Percentiles rank a stretch among this genome's conserved stretches.
These are phyloP conservation scores for Mythimna loreyi DNA, from an alignment of 2,888 invertebrate genomes.

Conservation along the genomic window DNA sequence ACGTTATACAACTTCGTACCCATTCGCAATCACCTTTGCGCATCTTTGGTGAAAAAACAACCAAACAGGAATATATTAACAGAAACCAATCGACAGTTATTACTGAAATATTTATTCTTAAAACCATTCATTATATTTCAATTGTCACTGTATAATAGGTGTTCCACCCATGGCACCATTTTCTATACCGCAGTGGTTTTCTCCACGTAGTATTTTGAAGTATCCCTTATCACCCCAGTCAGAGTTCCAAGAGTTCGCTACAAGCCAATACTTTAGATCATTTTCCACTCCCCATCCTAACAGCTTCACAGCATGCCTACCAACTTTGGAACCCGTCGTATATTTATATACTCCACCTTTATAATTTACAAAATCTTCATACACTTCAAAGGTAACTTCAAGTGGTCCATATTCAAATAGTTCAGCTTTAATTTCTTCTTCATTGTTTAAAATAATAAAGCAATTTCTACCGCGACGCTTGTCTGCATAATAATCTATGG, in stretches of 20 bases:
- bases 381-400: neutral
- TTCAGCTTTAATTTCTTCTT: constrained; percentile 14
- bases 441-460: neutral
- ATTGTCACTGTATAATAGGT: constrained; percentile 26
- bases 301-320: constrained; percentile 11
- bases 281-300: constrained; percentile 37
- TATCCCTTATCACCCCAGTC: constrained; percentile 38
- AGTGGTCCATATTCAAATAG: constrained; percentile 11
- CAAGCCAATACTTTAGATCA: constrained; percentile 36
- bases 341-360: constrained; percentile 31
- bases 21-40: too few species aligned
- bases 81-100: neutral
- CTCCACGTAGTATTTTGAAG: constrained; percentile 35
- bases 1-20: too few species aligned
- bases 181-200: constrained; percentile 27
- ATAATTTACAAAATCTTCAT: constrained; percentile 8
- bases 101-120: neutral
- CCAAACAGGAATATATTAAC: too few species aligned
- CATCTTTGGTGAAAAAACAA: too few species aligned
- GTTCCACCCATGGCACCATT: neutral
- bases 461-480: constrained; percentile 14
- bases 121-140: neutral
- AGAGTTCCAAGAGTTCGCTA: constrained; percentile 38
- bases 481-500: constrained; percentile 17
- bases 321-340: accelerated